Base-by-base conservation (phyloP, 2,888 invertebrate genomes). In the Slavum lentiscoides region DNA sequence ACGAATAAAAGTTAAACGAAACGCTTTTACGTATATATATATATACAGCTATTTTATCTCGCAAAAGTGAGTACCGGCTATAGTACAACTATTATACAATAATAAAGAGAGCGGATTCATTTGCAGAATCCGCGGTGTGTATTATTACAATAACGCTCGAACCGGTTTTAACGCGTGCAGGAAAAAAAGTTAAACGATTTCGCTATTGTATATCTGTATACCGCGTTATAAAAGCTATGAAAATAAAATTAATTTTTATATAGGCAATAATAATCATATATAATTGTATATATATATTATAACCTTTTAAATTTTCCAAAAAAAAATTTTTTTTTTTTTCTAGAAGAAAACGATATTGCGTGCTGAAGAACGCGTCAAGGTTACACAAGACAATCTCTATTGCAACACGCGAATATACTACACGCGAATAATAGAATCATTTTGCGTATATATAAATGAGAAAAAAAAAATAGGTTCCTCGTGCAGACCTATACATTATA, bases 361-460 rank as follows among this genome's bases (percentile, higher is more conserved):
- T 59, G 67, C 67, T 13, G 59, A 69, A 61, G 69, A 77, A 61
- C 76, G 43, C 76, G 43, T 62, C 70, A 80, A 80, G 77, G 70
- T 72, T 80, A 69, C 69, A 7, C 23, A 37, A 39, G 70, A 62
- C 69, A 80, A 70, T 80, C 77, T 80, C 70, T 80, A 80, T 80
- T 69, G 61, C 77, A 23, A 80, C 62, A 80, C 70, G 49, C 30
- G 30, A 30, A 30, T 30, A 58, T 39, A 6, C 23, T 19, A 66
- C 39, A 43, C 49, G 30, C 23, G 67, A 66, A 75, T 67, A 72
- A 59, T 39, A 13, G 72, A 67, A 67, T 67, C 74, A 39, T 67
- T 67, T 67, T 58, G 58, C 19, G 74, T 53, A 37, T 17, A 58
- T 66, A 39, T n/a, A 15, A 59, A n/a, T 9, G n/a, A 55, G 17